Evolutionary conservation across 2,113 vertebrate genomes (phyloP).

Genomic region (Tapirus terrestris): DNA sequence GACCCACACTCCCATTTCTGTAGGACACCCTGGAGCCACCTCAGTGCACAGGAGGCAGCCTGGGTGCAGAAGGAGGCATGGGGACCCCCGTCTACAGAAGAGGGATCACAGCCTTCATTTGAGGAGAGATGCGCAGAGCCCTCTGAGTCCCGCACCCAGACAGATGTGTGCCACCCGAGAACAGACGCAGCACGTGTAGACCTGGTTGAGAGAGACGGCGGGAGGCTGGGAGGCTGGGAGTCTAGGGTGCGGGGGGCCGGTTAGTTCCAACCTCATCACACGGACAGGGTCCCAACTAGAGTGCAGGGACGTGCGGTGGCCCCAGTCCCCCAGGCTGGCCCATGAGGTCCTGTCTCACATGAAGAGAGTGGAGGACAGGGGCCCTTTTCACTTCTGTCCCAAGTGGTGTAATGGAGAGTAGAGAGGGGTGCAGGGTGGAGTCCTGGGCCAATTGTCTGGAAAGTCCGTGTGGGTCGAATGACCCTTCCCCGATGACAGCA

Average conservation of each 20-base stretch:
- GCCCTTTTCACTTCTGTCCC: background rate
- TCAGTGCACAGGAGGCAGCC: too few species aligned
- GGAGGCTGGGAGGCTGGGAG: too few species aligned
- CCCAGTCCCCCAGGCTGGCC: background rate
- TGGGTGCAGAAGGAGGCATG: background rate
- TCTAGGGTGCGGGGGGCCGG: too few species aligned
- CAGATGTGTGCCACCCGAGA: rapidly evolving
- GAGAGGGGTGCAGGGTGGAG: too few species aligned
- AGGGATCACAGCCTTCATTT: background rate
- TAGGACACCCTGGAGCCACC: background rate
- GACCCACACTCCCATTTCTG: background rate
- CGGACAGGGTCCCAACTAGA: rapidly evolving
- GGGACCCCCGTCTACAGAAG: background rate
- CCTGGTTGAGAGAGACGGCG: too few species aligned
- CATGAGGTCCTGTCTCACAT: background rate
- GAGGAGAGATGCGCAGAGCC: background rate
- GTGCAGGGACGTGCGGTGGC: background rate
- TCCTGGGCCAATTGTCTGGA: background rate
- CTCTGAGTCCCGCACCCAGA: background rate
- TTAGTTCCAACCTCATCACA: background rate
- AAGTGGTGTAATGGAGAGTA: too few species aligned
- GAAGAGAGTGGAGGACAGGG: rapidly evolving
- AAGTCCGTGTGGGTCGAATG: background rate
- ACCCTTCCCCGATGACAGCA: too few species aligned
- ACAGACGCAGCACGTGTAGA: too few species aligned